Base-by-base conservation (phyloP, 2,888 invertebrate species). In the Limenitis camilla region DNA sequence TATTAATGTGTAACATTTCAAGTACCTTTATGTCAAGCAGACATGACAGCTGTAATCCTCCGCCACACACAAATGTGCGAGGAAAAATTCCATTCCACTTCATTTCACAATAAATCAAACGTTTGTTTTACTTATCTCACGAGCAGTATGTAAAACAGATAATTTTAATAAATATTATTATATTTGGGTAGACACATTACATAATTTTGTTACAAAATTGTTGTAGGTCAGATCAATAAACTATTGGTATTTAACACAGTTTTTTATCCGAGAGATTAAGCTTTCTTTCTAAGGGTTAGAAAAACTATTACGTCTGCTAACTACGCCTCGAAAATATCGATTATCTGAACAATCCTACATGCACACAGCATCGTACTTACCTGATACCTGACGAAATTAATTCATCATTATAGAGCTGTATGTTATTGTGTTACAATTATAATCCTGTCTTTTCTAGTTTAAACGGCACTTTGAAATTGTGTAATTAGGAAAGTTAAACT, bases 61-160 rank as follows among this genome's bases (percentile, higher is more conserved):
- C 9, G 11, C 28, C 39, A 48, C 7, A 53, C 40, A 48, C 32
- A 38, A 11, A 43, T 31, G 7, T 36, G 8, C 10, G 28, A 28
- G 19, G 30, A 47, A 51, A 52, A 43, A 48, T 48, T 43, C 48
- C 40, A 30, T 40, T 8, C 9, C 30, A 41, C 36, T 31, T 31
- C 10, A 39, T 27, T 28, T 31, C 40, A 30, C 35, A 35, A 40
- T 36, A 41, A 40, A 41, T 52, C 39, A 52, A 46, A 52, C 5
- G 36, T 46, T 46, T 52, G 33, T 41, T 36, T 36, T 41, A 10
- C 40, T 46, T 52, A 46, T 52, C 52, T 41, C 31, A 31, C 31
- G 27, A 28, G 31, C 19, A 35, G 33, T 29, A 10, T 31, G 11
- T n/a, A n/a, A n/a, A n/a, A 43, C 38, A 38, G 49, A 43, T 43